Conservation (phyloP, 2,888 invertebrate genomes). For the Synanthedon myopaeformis region DNA sequence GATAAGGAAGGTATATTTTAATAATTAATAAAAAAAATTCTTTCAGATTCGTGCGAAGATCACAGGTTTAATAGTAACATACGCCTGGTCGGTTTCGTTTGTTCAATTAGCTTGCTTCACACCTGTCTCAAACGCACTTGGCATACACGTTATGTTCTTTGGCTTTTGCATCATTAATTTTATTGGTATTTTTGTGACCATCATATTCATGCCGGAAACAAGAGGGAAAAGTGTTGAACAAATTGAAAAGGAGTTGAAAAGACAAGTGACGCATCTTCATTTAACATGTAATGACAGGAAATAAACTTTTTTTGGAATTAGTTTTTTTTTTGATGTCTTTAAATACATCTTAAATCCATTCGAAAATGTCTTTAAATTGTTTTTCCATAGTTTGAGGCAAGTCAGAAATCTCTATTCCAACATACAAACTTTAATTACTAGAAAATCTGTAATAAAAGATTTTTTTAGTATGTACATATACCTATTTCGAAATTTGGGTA, state of each 20-base stretch:
- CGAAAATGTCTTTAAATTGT: too few relatives aligned
- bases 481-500: too few relatives aligned
- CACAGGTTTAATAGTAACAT: slow-evolving; percentile 36
- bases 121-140: slow-evolving; percentile 18
- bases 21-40: slow-evolving; percentile 1
- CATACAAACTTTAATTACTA: too few relatives aligned
- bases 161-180: slow-evolving; percentile 35
- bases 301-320: too few relatives aligned
- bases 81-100: slow-evolving; percentile 40
- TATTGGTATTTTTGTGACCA: slow-evolving; percentile 25
- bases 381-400: too few relatives aligned
- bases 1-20: background rate
- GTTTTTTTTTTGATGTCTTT: too few relatives aligned
- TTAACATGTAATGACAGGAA: too few relatives aligned
- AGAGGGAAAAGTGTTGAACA: slow-evolving; percentile 42
- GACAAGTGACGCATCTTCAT: background rate
- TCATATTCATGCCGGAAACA: slow-evolving; percentile 47
- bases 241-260: slow-evolving; percentile 21
- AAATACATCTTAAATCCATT: too few relatives aligned
- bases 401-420: too few relatives aligned
- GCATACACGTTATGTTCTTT: slow-evolving; percentile 38
- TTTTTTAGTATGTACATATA: too few relatives aligned
- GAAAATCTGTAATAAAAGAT: too few relatives aligned
- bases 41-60: slow-evolving; percentile 44
- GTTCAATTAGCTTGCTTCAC: slow-evolving; percentile 19